Evolutionary conservation across 2,113 vertebrate species (phyloP).

Genomic region (Cnemophilus loriae): DNA sequence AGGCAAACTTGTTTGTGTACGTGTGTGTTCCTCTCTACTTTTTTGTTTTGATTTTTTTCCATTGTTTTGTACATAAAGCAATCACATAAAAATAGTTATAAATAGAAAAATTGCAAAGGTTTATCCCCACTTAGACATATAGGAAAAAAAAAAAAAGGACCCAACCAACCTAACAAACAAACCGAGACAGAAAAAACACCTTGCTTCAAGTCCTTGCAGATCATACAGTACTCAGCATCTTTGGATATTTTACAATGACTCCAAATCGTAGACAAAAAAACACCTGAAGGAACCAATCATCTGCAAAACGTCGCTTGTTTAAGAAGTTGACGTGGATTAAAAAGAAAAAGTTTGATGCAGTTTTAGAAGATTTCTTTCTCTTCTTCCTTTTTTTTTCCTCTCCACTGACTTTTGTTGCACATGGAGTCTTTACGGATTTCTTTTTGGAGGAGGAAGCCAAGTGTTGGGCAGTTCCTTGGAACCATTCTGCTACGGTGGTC

Average conservation of each 20-base stretch:
- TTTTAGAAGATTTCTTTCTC: not conserved
- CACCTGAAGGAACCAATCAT: constrained; percentile 59
- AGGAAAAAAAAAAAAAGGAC: constrained; percentile 46
- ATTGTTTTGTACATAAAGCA: constrained; percentile 70
- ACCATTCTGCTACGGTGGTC: not conserved
- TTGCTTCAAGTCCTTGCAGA: constrained; percentile 83
- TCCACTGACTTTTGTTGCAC: not conserved
- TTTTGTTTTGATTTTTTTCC: constrained; percentile 36
- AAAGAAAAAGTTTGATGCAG: constrained; percentile 25
- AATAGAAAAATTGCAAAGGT: constrained; percentile 79
- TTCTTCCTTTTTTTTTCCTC: not conserved
- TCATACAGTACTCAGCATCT: constrained; percentile 86
- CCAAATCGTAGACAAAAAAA: constrained; percentile 61
- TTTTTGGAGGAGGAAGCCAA: not conserved
- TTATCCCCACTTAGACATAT: constrained; percentile 59
- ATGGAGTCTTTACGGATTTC: not conserved
- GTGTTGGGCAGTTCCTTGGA: not conserved
- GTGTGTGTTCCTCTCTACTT: constrained; percentile 16
- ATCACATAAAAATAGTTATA: constrained; percentile 79
- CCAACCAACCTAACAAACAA: constrained; percentile 52
- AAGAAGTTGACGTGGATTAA: constrained; percentile 61
- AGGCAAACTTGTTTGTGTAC: constrained; percentile 73
- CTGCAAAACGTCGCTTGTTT: constrained; percentile 61
- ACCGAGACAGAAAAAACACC: constrained; percentile 65
- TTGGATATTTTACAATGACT: constrained; percentile 84